Evolutionary conservation across 1,140 invertebrate genomes (phyloP), one percentile per base, ranked within the genome.

Genomic region (Camponotus floridanus): DNA sequence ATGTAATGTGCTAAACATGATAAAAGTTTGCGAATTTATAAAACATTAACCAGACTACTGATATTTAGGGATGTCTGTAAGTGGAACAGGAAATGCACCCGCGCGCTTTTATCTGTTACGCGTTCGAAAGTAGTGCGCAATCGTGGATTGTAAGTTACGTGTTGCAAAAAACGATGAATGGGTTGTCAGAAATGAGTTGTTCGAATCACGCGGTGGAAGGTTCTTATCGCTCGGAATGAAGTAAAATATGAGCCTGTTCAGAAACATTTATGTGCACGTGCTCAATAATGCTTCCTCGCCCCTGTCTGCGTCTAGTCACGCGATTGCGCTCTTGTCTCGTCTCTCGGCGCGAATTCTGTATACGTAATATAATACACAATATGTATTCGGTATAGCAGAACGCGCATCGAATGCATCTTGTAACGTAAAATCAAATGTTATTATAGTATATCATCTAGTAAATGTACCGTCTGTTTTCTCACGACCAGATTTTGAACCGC

Each of bases 161-260:
- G 67, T 26, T 55, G 68, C 68, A 68, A 70, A 83, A 83, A 83
- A 83, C 79, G 79, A 83, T 83, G 79, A 83, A 83, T 83, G 79
- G 68, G 68, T 83, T 83, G 79, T 83, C 79, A 83, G 79, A 83
- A 83, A 83, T 83, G 79, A 83, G 79, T 83, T 83, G 79, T 83
- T 74, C 79, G 79, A 42, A 83, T 83, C 79, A 83, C 68, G 68
- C 67, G 68, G 79, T 45, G 68, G 68, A 83, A 83, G 79, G 79
- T 74, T 83, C 79, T 83, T 83, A 83, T 83, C 79, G 68, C 57
- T 42, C 51, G 68, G 68, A 83, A 83, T 83, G 79, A 83, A 74
- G 79, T 83, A 83, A 83, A 83, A 83, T 83, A 83, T 68, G 79
- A 83, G 79, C 61, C 79, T 74, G 79, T 74, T 83, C 79, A 83